phyloP scores from a whole-genome alignment of 2,113 vertebrate species.

The Capreolus pygargus region DNA sequence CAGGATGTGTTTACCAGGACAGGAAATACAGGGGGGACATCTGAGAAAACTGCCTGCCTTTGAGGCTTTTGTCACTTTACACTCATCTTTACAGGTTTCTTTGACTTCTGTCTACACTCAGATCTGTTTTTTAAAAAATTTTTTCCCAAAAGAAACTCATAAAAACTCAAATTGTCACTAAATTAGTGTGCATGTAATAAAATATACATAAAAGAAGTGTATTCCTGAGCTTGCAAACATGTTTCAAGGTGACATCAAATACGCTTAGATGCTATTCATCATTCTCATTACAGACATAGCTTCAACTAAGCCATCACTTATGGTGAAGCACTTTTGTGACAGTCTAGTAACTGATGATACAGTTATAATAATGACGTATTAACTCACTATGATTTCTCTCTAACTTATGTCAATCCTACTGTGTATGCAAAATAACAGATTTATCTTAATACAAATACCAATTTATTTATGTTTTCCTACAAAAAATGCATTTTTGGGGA shows the following conservation, averaged over 20 bases:
- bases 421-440: not conserved
- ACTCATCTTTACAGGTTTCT: not conserved
- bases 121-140: not conserved
- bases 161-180: not conserved
- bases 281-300: not conserved
- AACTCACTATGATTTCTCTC: not conserved
- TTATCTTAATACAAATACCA: slow-evolving; percentile 1
- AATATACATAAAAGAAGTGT: not conserved
- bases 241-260: not conserved
- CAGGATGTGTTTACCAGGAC: not conserved
- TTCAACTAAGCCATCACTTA: not conserved
- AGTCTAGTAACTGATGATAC: not conserved
- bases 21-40: not conserved
- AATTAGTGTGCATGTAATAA: not conserved
- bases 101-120: not conserved
- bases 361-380: not conserved
- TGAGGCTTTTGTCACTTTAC: not conserved
- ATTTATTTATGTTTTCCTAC: not conserved
- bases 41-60: not conserved
- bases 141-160: not conserved
- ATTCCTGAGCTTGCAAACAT: not conserved
- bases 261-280: not conserved
- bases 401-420: not conserved
- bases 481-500: not conserved
- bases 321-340: not conserved